Evolutionary conservation across 2,113 vertebrate species (phyloP), one percentile per base, ranked within the genome.

Genomic region (Semnopithecus entellus): DNA sequence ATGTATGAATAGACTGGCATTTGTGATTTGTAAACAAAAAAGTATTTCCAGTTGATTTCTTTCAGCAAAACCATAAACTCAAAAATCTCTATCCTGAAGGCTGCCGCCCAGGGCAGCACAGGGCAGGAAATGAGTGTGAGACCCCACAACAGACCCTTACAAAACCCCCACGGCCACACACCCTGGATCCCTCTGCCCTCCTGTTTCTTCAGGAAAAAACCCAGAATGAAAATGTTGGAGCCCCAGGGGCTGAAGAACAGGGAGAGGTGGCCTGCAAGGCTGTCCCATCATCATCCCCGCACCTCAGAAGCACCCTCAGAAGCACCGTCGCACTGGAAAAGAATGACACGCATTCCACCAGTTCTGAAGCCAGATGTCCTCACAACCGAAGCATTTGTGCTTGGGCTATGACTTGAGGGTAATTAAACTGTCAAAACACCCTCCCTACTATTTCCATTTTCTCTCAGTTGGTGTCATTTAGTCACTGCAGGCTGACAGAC

Each of bases 311-410:
- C 12, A 23, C 32, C 1, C 8, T 6, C 72, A 14, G 27, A 75
- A 40, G 52, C 13, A 25, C 32, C 1, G 0, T 2, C 50, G 7
- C 1, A 0, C 0, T 20, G 25, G 40, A 20, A 27, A 43, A 35
- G 23, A 88, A 7, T 6, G 3, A 25, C 0, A 5, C 55, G 48
- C 50, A 25, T 7, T 48, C 48, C 59, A 25, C 35, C 13, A n/a
- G 50, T 18, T 50, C 32, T 2, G 64, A 64, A 30, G 3, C 14
- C 38, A 30, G 23, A 27, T 64, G 40, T 94, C 48, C 38, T 64
- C 45, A 57, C 9, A 57, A 6, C 80, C 10, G 5, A 48, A 78
- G 72, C 70, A 16, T 40, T 13, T 6, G 16, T 75, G 66, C 30
- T 11, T 84, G 83, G 14, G 43, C 52, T 85, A 12, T 40, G 38